These are phyloP conservation scores for Lateolabrax maculatus DNA, from an alignment of 2,797 vertebrate species.

Conservation along the genomic window DNA sequence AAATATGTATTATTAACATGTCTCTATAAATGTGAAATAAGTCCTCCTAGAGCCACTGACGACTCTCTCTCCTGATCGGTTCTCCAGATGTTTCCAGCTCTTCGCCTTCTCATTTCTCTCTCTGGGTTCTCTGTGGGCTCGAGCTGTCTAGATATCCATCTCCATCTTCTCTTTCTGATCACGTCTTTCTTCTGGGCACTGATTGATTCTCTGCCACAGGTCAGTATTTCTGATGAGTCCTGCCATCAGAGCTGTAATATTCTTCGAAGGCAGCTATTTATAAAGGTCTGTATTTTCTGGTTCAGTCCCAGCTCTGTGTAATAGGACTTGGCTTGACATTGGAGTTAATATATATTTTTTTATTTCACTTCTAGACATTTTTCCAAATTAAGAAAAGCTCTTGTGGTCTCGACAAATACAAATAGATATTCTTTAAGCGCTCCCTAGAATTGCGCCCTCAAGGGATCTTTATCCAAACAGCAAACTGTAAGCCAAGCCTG, in stretches of 20 bases:
- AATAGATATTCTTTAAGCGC: not conserved
- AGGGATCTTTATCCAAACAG: not conserved
- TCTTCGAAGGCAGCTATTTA: not conserved
- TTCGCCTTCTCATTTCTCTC: not conserved
- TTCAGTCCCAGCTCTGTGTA: not conserved
- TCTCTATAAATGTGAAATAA: too few relatives aligned
- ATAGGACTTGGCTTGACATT: not conserved
- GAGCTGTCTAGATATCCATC: not conserved
- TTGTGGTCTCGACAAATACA: not conserved
- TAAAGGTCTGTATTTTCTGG: not conserved
- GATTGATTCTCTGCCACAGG: slow-evolving; percentile 8
- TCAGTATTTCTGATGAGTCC: not conserved
- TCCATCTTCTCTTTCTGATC: not conserved
- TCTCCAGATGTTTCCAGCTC: not conserved
- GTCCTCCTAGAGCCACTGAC: not conserved
- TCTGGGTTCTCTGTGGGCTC: not conserved
- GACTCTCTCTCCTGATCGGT: not conserved
- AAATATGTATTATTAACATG: too few relatives aligned
- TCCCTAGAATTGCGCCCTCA: not conserved
- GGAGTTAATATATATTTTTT: too few relatives aligned
- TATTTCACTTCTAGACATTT: too few relatives aligned
- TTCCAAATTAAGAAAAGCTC: not conserved
- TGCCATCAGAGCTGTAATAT: not conserved
- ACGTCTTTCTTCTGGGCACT: not conserved
- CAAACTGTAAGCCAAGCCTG: not conserved